phyloP scores from a whole-genome alignment of 53 echinoderm and acorn worm genomes.

The Actinopyga echinites region DNA sequence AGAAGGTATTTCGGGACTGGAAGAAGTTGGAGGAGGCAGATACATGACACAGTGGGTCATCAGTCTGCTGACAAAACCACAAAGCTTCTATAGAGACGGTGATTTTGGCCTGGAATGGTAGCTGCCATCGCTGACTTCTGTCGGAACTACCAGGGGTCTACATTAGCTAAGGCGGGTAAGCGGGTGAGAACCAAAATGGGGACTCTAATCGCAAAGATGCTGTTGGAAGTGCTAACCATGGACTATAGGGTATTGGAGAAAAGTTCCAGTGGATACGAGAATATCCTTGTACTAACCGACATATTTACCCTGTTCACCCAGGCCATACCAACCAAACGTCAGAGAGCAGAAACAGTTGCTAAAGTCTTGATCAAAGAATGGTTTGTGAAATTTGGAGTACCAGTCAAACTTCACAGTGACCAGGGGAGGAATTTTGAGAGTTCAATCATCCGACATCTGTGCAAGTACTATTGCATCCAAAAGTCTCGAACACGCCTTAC shows the following conservation, averaged over 20 bases:
- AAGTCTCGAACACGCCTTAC: conserved; percentile 58
- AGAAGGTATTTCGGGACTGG: conserved; percentile 17
- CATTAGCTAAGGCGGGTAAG: conserved; percentile 57
- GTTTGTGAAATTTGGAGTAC: conserved; percentile 76
- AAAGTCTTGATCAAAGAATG: conserved; percentile 60
- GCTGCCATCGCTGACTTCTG: conserved; percentile 45
- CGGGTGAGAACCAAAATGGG: conserved; percentile 14
- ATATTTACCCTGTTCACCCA: conserved; percentile 65
- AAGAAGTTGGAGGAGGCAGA: conserved; percentile 35
- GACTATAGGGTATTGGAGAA: conserved; percentile 64
- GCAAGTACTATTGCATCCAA: conserved; percentile 49
- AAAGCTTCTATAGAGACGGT: conserved; percentile 32
- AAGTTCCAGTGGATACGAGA: conserved; percentile 42
- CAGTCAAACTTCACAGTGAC: conserved; percentile 67
- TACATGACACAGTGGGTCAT: conserved; percentile 61
- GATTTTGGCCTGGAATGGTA: conserved; percentile 65
- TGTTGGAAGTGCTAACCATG: conserved; percentile 61
- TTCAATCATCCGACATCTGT: conserved; percentile 56
- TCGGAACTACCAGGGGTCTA: conserved; percentile 48
- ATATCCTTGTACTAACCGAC: conserved; percentile 68
- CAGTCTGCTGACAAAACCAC: conserved; percentile 53
- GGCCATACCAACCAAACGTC: conserved; percentile 61
- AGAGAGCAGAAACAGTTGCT: conserved; percentile 68
- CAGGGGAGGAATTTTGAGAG: conserved; percentile 85
- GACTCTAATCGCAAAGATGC: conserved; percentile 40